These are phyloP conservation scores for Orchestia grillus DNA, from an alignment of 1,140 invertebrate species.

Conservation along the genomic window DNA sequence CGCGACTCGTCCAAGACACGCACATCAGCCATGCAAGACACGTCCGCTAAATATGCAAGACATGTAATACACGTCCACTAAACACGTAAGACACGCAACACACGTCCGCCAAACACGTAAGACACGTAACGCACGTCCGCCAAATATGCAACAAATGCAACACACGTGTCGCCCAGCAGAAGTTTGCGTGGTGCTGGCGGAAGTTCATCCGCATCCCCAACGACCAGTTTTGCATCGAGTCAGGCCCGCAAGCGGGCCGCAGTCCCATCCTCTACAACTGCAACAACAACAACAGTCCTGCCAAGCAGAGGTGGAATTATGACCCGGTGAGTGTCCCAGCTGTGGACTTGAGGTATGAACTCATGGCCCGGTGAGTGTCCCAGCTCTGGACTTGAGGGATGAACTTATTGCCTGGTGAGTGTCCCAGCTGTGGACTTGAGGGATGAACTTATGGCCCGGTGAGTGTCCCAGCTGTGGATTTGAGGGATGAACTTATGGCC, in stretches of 20 bases:
- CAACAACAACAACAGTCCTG: conserved; percentile 27
- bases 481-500: not conserved
- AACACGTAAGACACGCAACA: too few relatives aligned
- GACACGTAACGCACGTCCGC: too few relatives aligned
- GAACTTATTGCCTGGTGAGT: not conserved
- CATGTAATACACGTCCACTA: too few relatives aligned
- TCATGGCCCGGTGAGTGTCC: not conserved
- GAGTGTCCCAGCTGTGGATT: too few relatives aligned
- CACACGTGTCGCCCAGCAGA: conserved; percentile 13
- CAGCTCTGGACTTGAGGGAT: not conserved
- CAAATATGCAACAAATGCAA: too few relatives aligned
- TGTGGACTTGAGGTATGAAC: too few relatives aligned
- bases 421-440: not conserved
- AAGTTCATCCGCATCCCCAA: conserved; percentile 60
- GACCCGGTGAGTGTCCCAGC: conserved; percentile 60
- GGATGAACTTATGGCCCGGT: too few relatives aligned
- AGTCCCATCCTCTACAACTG: conserved; percentile 57
- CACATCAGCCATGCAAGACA: too few relatives aligned
- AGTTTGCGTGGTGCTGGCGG: conserved; percentile 61
- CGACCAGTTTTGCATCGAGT: conserved; percentile 65
- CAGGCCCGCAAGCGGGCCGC: not conserved
- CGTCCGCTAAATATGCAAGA: too few relatives aligned
- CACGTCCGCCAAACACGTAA: too few relatives aligned
- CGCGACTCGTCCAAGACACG: too few relatives aligned
- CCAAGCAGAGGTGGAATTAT: conserved; percentile 61